A percentile compares a stretch with the other conserved stretches of the same genome.
Evolutionary conservation across 2,113 vertebrate species (phyloP).

Genomic region (Hystrix brachyura): DNA sequence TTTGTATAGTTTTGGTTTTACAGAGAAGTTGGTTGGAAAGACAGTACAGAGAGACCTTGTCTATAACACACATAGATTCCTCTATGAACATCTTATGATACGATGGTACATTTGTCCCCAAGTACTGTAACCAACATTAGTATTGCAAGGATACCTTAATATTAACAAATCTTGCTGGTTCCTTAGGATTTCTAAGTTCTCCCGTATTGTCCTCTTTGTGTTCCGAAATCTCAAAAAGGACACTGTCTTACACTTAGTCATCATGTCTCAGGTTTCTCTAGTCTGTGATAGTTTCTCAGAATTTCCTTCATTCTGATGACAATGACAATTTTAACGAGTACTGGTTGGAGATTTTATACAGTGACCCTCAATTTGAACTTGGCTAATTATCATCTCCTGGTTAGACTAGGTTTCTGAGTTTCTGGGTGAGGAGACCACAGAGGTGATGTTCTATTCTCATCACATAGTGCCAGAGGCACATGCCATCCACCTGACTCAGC

Average conservation of each 20-base stretch:
- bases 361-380: neutral
- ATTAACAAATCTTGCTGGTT: neutral
- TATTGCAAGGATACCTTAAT: neutral
- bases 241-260: neutral
- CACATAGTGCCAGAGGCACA: neutral
- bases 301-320: constrained; percentile 36
- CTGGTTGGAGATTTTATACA: neutral
- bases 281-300: neutral
- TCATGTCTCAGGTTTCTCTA: neutral
- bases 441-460: neutral
- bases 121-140: neutral
- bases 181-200: neutral
- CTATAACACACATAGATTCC: neutral
- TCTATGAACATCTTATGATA: neutral
- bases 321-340: constrained; percentile 4
- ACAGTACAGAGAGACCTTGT: neutral
- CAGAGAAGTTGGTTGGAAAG: neutral
- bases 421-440: neutral
- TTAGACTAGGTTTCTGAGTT: neutral
- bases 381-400: neutral
- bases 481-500: neutral
- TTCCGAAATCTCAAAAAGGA: neutral
- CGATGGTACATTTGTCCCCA: neutral
- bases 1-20: neutral
- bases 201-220: neutral